phyloP scores from a whole-genome alignment of 2,888 invertebrate genomes.

The Philaethria dido region DNA sequence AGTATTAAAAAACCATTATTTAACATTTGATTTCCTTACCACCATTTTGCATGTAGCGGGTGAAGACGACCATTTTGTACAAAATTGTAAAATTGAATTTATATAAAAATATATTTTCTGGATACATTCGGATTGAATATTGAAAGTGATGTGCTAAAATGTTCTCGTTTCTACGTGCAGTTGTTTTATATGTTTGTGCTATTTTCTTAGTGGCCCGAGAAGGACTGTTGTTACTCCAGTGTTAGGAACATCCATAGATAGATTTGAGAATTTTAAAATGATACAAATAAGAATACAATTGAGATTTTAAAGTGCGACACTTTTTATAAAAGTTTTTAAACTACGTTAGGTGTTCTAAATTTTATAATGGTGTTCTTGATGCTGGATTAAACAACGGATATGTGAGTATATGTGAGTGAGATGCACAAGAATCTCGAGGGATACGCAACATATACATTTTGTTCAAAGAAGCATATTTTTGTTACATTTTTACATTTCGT shows the following conservation, averaged over 20 bases:
- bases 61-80: slow-evolving; percentile 22
- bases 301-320: slow-evolving; percentile 13
- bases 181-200: slow-evolving; percentile 2
- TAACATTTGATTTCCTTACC: slow-evolving; percentile 18
- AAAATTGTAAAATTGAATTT: slow-evolving; percentile 24
- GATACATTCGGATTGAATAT: slow-evolving; percentile 14
- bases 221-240: slow-evolving; percentile 24
- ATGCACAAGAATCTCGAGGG: slow-evolving; percentile 32
- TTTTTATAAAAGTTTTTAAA: slow-evolving; percentile 24
- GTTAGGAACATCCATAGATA: slow-evolving; percentile 27
- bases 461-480: slow-evolving; percentile 27
- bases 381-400: slow-evolving; percentile 18
- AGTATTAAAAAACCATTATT: slow-evolving; percentile 19
- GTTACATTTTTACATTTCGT: slow-evolving; percentile 26
- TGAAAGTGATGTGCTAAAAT: slow-evolving; percentile 16
- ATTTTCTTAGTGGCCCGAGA: not conserved
- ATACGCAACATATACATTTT: slow-evolving; percentile 20
- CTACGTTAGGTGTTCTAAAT: slow-evolving; percentile 23
- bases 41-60: slow-evolving; percentile 19
- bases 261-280: slow-evolving; percentile 18
- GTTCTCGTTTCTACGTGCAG: slow-evolving; percentile 19
- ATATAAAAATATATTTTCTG: slow-evolving; percentile 16
- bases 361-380: slow-evolving; percentile 24
- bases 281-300: slow-evolving; percentile 14
- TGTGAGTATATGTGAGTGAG: slow-evolving; percentile 15